These are phyloP conservation scores for Alentia gelatinosa DNA, from an alignment of 2,888 invertebrate species.

Conservation along the genomic window DNA sequence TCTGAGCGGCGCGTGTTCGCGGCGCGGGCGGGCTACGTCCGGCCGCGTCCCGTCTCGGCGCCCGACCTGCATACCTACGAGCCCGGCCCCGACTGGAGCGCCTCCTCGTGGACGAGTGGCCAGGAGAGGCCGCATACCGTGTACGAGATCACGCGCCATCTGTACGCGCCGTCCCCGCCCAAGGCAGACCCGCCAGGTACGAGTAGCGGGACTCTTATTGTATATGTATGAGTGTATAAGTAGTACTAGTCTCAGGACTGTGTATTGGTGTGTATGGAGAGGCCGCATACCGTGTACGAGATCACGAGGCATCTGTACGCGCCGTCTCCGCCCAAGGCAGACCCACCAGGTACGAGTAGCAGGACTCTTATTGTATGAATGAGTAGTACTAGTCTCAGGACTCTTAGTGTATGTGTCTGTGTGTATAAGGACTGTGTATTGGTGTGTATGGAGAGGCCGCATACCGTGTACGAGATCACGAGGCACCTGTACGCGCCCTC, in stretches of 20 bases:
- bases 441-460: conserved; percentile 26
- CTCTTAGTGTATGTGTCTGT: no score
- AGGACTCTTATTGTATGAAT: no score
- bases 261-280: no score
- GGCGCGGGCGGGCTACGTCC: conserved; percentile 72
- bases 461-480: conserved; percentile 25
- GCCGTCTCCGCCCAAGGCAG: background rate
- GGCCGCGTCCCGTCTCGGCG: conserved; percentile 62
- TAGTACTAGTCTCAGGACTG: no score
- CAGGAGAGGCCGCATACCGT: conserved; percentile 23
- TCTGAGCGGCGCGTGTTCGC: conserved; percentile 72
- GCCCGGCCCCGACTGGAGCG: background rate
- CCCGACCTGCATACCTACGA: conserved; percentile 63
- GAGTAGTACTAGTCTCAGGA: no score
- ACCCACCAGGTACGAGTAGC: background rate
- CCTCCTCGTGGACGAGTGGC: background rate
- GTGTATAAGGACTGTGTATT: no score
- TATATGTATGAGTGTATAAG: no score
- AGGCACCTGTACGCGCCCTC: conserved; percentile 16
- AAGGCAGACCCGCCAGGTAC: background rate
- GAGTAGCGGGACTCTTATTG: no score
- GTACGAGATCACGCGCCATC: conserved; percentile 16
- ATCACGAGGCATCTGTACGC: conserved; percentile 19
- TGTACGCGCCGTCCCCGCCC: background rate
- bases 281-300: conserved; percentile 21